Base-by-base conservation (phyloP, 2,113 vertebrate species). In the Elephantulus edwardii region DNA sequence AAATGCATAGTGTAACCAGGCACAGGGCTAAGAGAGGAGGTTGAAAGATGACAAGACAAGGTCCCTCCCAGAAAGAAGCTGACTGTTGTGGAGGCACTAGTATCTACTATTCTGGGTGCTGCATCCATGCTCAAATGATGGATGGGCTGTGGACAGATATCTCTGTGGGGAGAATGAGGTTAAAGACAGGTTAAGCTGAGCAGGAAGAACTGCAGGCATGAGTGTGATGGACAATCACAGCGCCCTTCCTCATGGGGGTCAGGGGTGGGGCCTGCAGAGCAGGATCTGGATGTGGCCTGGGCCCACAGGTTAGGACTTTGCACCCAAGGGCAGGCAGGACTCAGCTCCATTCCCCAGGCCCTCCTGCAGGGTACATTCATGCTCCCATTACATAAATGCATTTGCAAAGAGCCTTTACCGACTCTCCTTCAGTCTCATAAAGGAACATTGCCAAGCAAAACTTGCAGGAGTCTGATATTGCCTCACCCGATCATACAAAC, bases 21-120 rank as follows among this genome's bases (percentile, higher is more conserved):
- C 33, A 38, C 24, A 10, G 50, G 14, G 35, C 81, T 48, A 35
- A 17, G 33, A 26, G 50, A 38, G 2, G 2, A 9, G 62, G 30
- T 30, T 9, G 2, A 40, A 58, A 26, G 46, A 13, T 5, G 40
- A 17, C 19, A 1, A 6, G 58, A 20, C n/a, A 2, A 0, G 2
- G 58, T 38, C 72, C 35, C 22, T 50, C n/a, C 42, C 28, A 28
- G n/a, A 8, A 12, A 35, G 17, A 40, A n/a, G 6, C 42, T 44
- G 24, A 14, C 12, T 1, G 26, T 38, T 12, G 2, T 28, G 16
- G 48, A 56, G 40, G 24, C 28, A 28, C 28, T 17, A 16, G 35
- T 8, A 5, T 8, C 28, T 42, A 13, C 40, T 22, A n/a, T n/a
- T n/a, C n/a, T n/a, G n/a, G 7, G 10, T 0, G 0, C 44, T 0